phyloP scores from a whole-genome alignment of 2,888 invertebrate genomes.

The Heliconius ethilla region DNA sequence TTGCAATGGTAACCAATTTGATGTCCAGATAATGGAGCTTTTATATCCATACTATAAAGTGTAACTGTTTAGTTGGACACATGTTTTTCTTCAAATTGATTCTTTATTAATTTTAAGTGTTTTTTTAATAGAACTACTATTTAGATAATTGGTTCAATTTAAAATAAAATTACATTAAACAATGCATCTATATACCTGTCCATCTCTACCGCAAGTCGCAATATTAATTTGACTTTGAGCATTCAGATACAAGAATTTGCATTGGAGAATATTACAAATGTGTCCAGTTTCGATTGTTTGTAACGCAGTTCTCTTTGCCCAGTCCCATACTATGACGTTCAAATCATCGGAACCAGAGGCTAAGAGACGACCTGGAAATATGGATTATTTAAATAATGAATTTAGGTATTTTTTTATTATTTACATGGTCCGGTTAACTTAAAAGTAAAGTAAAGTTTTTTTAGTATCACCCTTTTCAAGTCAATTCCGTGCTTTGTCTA shows the following conservation, averaged over 20 bases:
- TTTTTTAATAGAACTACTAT: neutral
- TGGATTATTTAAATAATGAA: neutral
- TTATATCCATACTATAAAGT: too few species aligned
- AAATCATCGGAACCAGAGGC: constrained; percentile 96
- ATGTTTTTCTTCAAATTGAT: too few species aligned
- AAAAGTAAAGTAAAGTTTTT: too few species aligned
- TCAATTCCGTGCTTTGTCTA: too few species aligned
- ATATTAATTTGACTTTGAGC: constrained; percentile 89
- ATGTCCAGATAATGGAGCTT: too few species aligned
- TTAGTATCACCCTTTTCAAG: too few species aligned
- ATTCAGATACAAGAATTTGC: constrained; percentile 91
- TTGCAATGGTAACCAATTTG: too few species aligned
- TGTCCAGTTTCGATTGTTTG: constrained; percentile 91
- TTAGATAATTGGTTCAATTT: neutral
- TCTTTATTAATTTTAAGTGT: too few species aligned
- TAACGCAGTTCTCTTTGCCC: constrained; percentile 86
- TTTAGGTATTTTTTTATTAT: too few species aligned
- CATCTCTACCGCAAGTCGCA: constrained; percentile 94
- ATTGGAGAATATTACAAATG: constrained; percentile 93
- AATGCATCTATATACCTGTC: constrained; percentile 84
- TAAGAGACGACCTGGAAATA: constrained; percentile 83
- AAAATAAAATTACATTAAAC: neutral
- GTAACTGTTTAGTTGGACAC: too few species aligned
- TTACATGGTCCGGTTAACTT: too few species aligned
- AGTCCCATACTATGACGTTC: constrained; percentile 94